Percentiles rank a stretch among this genome's conserved stretches.
Evolutionary conservation across 2,888 invertebrate genomes (phyloP).

Genomic region (Cantharis rustica): DNA sequence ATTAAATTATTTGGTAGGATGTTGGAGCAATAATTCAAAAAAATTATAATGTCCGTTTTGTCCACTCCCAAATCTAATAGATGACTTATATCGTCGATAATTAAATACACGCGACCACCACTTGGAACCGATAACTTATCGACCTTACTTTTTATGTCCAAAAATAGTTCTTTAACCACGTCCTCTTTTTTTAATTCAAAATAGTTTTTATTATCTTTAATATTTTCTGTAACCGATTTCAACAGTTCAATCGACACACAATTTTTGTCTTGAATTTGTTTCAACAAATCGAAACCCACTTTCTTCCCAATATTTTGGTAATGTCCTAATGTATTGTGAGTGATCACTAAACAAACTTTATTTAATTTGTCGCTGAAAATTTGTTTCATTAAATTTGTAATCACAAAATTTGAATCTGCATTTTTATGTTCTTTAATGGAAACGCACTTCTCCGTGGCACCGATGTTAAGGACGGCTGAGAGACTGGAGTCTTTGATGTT

Average conservation of each 20-base stretch:
- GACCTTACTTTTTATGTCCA: constrained; percentile 55
- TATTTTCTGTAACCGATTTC: constrained; percentile 54
- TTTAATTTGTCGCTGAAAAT: constrained; percentile 66
- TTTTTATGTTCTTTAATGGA: constrained; percentile 72
- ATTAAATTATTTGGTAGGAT: constrained; percentile 52
- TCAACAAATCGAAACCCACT: constrained; percentile 71
- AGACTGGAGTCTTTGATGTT: neutral
- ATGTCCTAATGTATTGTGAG: constrained; percentile 74
- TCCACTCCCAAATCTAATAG: constrained; percentile 68
- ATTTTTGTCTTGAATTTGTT: constrained; percentile 57
- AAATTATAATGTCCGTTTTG: constrained; percentile 59
- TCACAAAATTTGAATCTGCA: constrained; percentile 74
- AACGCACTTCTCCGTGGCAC: constrained; percentile 64
- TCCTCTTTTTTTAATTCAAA: constrained; percentile 47
- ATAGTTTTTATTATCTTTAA: neutral
- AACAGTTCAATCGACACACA: constrained; percentile 62
- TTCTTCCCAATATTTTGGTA: constrained; percentile 76
- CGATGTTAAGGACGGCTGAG: constrained; percentile 67
- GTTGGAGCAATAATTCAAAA: constrained; percentile 58
- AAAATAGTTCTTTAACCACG: constrained; percentile 54
- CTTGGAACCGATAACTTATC: constrained; percentile 42
- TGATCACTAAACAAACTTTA: constrained; percentile 66
- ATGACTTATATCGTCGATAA: constrained; percentile 76
- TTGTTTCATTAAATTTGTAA: constrained; percentile 70
- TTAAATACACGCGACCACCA: constrained; percentile 52